Percentiles rank a stretch among this genome's conserved stretches.
Evolutionary conservation across 2,888 invertebrate species (phyloP).

Genomic region (Microchrysa polita): DNA sequence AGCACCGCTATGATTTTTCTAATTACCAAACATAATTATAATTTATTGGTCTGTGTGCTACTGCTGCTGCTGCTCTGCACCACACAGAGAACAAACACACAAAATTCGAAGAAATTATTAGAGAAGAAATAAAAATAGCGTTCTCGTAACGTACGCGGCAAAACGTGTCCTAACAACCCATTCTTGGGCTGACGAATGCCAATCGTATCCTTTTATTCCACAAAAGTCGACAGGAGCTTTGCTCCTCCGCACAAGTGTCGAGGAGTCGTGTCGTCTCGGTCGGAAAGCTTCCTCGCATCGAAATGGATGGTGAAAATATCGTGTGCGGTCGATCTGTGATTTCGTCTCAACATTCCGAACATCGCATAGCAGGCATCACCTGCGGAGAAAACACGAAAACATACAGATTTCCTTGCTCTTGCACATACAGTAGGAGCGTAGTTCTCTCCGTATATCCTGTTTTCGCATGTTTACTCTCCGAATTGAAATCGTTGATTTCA

Average conservation of each 20-base stretch:
- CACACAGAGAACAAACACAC: constrained; percentile 47
- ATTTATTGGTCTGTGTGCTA: not conserved
- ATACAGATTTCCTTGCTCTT: constrained; percentile 2
- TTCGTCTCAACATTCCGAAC: too few relatives aligned
- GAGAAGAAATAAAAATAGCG: constrained; percentile 48
- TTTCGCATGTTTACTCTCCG: not conserved
- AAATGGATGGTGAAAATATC: too few relatives aligned
- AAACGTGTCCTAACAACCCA: constrained; percentile 51
- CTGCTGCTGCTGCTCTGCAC: too few relatives aligned
- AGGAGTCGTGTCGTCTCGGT: too few relatives aligned
- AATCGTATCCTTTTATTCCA: constrained; percentile 36
- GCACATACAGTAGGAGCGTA: not conserved
- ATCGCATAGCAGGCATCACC: too few relatives aligned
- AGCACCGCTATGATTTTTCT: too few relatives aligned
- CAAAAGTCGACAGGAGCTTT: constrained; percentile 33
- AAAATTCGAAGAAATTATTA: constrained; percentile 49
- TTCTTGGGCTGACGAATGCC: constrained; percentile 49
- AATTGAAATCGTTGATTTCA: not conserved
- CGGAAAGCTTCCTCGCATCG: constrained; percentile 28
- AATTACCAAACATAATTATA: too few relatives aligned
- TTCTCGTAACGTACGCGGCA: constrained; percentile 46
- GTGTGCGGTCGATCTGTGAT: constrained; percentile 21
- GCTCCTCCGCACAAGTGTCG: too few relatives aligned
- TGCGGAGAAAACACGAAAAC: too few relatives aligned
- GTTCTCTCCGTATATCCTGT: not conserved